Conservation (phyloP, 2,797 vertebrate genomes). For the Epinephelus malabaricus region DNA sequence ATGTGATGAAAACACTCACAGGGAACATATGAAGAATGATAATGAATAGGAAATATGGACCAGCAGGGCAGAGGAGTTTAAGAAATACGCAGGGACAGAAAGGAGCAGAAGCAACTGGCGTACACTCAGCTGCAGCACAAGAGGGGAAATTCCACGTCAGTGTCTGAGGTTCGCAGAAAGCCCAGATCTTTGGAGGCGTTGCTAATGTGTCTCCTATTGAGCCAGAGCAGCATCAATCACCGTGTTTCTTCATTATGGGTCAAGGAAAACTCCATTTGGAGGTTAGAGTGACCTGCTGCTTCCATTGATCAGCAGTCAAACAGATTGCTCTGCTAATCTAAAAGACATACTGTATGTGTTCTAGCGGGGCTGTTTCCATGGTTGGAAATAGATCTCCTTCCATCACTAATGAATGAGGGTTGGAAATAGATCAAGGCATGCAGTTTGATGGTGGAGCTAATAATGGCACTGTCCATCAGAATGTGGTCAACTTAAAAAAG, state of each 20-base stretch:
- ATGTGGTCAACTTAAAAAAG: conserved; percentile 16
- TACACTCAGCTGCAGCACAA: conserved; percentile 56
- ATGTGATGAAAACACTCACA: conserved; percentile 21
- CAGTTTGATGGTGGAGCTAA: conserved; percentile 22
- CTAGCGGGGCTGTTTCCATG: conserved; percentile 20
- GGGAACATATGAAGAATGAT: conserved; percentile 24
- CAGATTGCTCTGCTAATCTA: conserved; percentile 24
- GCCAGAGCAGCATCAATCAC: conserved; percentile 58
- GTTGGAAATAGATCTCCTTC: conserved; percentile 35
- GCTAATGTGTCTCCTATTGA: conserved; percentile 51
- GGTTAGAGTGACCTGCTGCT: conserved; percentile 39
- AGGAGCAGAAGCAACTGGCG: conserved; percentile 51
- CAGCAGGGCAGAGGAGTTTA: conserved; percentile 21
- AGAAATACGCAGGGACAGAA: conserved; percentile 26
- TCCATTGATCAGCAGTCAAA: conserved; percentile 39
- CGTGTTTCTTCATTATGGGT: conserved; percentile 48
- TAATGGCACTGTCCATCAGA: conserved; percentile 21
- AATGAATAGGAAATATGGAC: conserved; percentile 36
- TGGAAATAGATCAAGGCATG: conserved; percentile 39
- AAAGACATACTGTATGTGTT: conserved; percentile 28
- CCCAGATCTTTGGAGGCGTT: conserved; percentile 62
- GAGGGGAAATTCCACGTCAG: conserved; percentile 80
- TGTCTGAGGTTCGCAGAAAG: conserved; percentile 68
- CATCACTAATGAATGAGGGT: conserved; percentile 33
- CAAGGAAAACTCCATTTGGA: conserved; percentile 48